Base-by-base conservation (phyloP, 1,140 invertebrate genomes). In the Bombus consobrinus region DNA sequence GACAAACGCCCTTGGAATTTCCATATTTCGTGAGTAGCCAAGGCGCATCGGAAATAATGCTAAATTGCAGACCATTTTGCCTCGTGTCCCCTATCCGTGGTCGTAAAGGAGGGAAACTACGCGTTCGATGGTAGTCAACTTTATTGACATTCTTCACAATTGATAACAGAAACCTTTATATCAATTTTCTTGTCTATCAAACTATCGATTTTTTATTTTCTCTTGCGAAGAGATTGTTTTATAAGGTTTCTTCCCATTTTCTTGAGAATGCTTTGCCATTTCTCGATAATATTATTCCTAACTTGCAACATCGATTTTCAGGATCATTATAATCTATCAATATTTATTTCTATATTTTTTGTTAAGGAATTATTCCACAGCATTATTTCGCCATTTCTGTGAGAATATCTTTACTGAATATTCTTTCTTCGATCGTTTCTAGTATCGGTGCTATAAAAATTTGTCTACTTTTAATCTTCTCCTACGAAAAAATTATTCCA, bases 1-100 rank as follows among this genome's bases (percentile, higher is more conserved):
- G 79, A 15, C 39, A 57, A 18, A 37, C 32, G 74, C 32, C 89
- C 88, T 90, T 90, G 88, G 76, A 78, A 90, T 89, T 89, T 90
- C 75, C 86, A 82, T 89, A 81, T 66, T 73, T 74, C 77, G 68
- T 53, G 47, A 18, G 47, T 53, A 81, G 71, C 9, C n/a, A 28
- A n/a, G 41, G 37, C 39, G 77, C 39, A 82, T 77, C 47, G 32
- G 39, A 43, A 83, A 86, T 75, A 53, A 32, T 62, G 73, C 18
- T 76, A 86, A 86, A 86, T 83, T 83, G 66, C 76, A 34, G 34
- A 62, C 79, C 47, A 47, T 81, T 87, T 74, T 22, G 22, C 22
- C 9, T 39, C n/a, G 12, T 18, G n/a, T 37, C 10, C 22, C 37
- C 34, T 79, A 69, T 71, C 66, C 2, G 2, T 22, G 15, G 43